A percentile compares a stretch with the other conserved stretches of the same genome.
These are phyloP conservation scores for Anguilla megastoma DNA, from an alignment of 2,797 vertebrate species.

Conservation along the genomic window DNA sequence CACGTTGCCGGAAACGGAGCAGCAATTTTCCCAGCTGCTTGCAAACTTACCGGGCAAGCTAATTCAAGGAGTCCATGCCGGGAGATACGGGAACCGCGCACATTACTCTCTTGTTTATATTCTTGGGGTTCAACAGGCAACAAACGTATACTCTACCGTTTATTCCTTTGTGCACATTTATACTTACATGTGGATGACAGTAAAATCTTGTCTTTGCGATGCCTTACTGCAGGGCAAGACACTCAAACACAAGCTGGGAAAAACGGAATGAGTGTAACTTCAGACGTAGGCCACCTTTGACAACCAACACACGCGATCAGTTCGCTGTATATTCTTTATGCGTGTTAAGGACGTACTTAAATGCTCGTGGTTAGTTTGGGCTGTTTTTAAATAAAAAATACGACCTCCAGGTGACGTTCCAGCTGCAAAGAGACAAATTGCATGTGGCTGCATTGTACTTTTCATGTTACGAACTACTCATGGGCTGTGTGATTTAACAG, in stretches of 20 bases:
- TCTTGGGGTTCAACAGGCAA: conserved; percentile 67
- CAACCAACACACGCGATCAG: background rate
- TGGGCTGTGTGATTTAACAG: background rate
- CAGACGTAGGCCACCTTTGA: background rate
- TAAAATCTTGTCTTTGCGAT: background rate
- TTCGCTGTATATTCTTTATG: background rate
- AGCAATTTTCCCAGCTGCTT: conserved; percentile 76
- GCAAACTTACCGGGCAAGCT: conserved; percentile 59
- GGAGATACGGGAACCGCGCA: conserved; percentile 69
- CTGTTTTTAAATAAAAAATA: background rate
- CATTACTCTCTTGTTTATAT: conserved; percentile 73
- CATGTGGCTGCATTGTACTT: background rate
- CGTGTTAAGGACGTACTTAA: background rate
- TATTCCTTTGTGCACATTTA: conserved; percentile 76
- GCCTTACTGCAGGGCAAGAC: background rate
- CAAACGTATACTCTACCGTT: conserved; percentile 75
- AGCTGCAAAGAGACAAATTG: background rate
- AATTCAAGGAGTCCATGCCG: conserved; percentile 76
- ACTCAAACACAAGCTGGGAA: background rate
- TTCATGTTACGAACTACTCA: background rate
- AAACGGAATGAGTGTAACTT: background rate
- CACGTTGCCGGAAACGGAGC: conserved; percentile 77
- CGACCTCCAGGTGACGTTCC: background rate
- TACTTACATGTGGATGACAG: conserved; percentile 68
- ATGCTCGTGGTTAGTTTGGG: background rate